Conservation (phyloP, 2,888 invertebrate genomes). For the Drosophila rubida region DNA sequence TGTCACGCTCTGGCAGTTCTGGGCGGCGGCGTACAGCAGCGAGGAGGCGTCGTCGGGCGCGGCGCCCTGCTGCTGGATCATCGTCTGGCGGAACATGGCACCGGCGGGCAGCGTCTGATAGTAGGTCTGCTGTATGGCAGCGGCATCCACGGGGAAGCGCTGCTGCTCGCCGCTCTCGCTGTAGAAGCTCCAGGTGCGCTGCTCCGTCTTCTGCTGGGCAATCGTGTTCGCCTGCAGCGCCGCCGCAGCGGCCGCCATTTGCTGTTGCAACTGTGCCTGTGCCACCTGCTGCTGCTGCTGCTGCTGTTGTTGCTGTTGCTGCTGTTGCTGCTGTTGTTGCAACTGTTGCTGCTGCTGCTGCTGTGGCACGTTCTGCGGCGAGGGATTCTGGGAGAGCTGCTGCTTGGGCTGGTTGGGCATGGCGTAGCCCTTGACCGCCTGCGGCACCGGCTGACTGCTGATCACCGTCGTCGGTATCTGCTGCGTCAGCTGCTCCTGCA, state of each 20-base stretch:
- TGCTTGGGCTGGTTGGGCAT: constrained; percentile 82
- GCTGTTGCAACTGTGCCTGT: constrained; percentile 62
- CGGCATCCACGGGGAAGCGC: constrained; percentile 78
- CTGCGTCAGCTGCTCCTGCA: constrained; percentile 88
- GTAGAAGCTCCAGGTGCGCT: constrained; percentile 84
- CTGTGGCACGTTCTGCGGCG: constrained; percentile 78
- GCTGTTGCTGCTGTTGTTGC: constrained; percentile 56
- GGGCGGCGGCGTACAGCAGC: constrained; percentile 80
- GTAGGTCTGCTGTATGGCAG: constrained; percentile 81
- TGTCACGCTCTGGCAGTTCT: constrained; percentile 83
- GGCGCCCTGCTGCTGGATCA: constrained; percentile 81
- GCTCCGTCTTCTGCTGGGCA: constrained; percentile 83
- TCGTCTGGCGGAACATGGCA: constrained; percentile 84
- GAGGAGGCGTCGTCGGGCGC: constrained; percentile 82
- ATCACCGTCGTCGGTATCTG: constrained; percentile 79
- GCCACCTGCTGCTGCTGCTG: constrained; percentile 54
- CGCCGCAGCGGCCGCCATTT: constrained; percentile 63
- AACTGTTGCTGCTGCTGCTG: constrained; percentile 63
- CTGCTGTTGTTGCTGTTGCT: constrained; percentile 50
- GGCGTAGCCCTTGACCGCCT: constrained; percentile 82
- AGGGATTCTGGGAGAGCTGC: constrained; percentile 76
- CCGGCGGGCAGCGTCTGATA: constrained; percentile 84
- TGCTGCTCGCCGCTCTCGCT: constrained; percentile 82
- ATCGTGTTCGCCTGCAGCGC: constrained; percentile 74
- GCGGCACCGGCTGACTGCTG: constrained; percentile 75